Conservation (phyloP, 2,113 vertebrate species). For the Miniopterus natalensis region DNA sequence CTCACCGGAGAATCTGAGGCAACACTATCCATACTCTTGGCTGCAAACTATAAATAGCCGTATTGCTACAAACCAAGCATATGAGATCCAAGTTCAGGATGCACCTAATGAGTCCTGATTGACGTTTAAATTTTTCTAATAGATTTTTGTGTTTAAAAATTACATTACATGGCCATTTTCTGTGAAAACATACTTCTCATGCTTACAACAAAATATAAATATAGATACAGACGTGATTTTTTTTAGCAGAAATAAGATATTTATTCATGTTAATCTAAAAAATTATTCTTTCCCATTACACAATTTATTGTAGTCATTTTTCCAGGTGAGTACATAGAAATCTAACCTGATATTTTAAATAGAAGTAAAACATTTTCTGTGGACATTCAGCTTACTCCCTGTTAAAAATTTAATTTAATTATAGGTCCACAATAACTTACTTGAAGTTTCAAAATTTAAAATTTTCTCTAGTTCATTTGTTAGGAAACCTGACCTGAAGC, state of each 20-base stretch:
- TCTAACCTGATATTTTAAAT: constrained; percentile 29
- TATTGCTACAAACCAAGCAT: neutral
- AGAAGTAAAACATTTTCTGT: constrained; percentile 8
- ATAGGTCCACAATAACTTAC: neutral
- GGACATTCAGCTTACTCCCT: neutral
- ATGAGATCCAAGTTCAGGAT: neutral
- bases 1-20: neutral
- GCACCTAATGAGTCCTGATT: neutral
- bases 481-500: neutral
- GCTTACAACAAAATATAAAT: neutral
- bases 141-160: neutral
- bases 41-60: neutral
- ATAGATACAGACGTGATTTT: neutral
- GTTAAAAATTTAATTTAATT: neutral
- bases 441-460: neutral
- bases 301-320: neutral
- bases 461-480: neutral
- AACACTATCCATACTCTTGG: neutral
- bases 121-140: neutral
- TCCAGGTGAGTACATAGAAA: neutral
- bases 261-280: neutral
- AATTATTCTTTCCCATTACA: neutral
- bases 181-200: neutral
- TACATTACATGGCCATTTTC: neutral
- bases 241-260: neutral